Percentiles rank a stretch among this genome's conserved stretches.
phyloP scores from a whole-genome alignment of 2,113 vertebrate species.

The Rhadina sibilatrix region DNA sequence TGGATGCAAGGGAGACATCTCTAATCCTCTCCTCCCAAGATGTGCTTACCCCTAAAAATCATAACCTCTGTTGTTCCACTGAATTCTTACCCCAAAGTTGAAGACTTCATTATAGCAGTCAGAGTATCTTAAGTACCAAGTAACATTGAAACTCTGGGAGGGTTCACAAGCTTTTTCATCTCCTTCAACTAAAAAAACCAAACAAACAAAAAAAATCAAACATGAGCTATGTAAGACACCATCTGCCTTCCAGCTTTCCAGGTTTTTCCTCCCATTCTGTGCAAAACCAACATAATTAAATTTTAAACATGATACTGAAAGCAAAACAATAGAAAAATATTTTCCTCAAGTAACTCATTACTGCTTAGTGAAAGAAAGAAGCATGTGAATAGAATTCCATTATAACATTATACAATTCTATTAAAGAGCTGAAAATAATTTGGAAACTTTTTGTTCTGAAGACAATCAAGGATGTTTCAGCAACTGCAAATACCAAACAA shows the following conservation, averaged over 20 bases:
- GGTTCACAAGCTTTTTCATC: conserved; percentile 71
- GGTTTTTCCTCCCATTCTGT: neutral
- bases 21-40: neutral
- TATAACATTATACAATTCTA: neutral
- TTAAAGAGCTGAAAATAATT: neutral
- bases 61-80: neutral
- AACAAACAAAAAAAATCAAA: neutral
- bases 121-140: conserved; percentile 79
- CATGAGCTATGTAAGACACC: neutral
- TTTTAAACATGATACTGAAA: neutral
- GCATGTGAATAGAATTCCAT: neutral
- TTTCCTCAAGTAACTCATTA: neutral
- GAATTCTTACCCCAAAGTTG: conserved; percentile 76
- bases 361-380: neutral
- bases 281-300: neutral
- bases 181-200: conserved; percentile 69
- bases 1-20: neutral
- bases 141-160: conserved; percentile 68
- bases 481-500: neutral
- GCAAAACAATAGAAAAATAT: neutral
- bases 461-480: neutral
- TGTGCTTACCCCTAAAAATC: neutral
- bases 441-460: neutral
- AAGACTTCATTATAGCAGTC: conserved; percentile 84
- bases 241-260: neutral